These are phyloP conservation scores for Mus pahari DNA, from an alignment of 2,113 vertebrate genomes.

Conservation along the genomic window DNA sequence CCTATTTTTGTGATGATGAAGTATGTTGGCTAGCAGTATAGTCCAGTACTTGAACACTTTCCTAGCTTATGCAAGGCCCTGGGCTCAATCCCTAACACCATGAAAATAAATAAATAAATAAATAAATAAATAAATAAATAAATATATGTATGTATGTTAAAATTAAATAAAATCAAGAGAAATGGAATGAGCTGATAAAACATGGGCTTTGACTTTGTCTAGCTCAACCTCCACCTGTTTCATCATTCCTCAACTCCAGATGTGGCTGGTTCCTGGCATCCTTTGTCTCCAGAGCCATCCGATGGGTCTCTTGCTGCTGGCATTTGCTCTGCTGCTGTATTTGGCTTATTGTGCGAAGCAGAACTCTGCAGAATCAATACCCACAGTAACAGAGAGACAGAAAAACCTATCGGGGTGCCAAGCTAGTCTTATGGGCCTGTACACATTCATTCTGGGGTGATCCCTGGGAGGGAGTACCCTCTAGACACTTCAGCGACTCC, in stretches of 20 bases:
- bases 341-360: background rate
- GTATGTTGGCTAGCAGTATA: background rate
- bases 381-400: background rate
- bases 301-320: background rate
- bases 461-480: fast-evolving
- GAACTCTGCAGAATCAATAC: background rate
- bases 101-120: background rate
- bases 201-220: background rate
- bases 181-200: background rate
- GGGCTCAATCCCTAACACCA: background rate
- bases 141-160: no score
- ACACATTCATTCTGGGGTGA: background rate
- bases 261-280: background rate
- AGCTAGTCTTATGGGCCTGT: background rate
- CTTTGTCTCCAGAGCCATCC: background rate
- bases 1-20: background rate
- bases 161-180: background rate
- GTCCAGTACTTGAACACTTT: background rate
- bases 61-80: background rate
- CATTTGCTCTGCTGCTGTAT: background rate
- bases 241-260: background rate
- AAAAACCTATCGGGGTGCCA: background rate
- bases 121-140: background rate
- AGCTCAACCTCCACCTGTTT: background rate
- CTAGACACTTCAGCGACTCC: background rate